Conservation (phyloP, 2,797 vertebrate genomes). For the Pogonophryne albipinna region DNA sequence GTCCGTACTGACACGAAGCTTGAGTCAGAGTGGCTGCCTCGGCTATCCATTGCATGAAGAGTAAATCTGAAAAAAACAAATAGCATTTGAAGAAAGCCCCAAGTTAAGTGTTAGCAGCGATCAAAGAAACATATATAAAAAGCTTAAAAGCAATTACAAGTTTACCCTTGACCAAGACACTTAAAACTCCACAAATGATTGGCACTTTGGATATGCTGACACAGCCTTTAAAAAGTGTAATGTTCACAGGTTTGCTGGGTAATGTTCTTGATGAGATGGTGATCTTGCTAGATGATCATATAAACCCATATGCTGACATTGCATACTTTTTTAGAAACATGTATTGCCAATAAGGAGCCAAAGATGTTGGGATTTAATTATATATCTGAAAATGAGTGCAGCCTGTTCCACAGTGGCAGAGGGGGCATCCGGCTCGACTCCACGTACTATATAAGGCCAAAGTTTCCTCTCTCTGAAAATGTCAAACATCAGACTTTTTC, state of each 20-base stretch:
- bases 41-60: slow-evolving; percentile 93
- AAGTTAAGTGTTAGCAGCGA: not conserved
- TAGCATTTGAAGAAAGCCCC: not conserved
- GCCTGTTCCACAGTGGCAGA: slow-evolving; percentile 25
- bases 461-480: slow-evolving; percentile 64
- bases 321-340: slow-evolving; percentile 16
- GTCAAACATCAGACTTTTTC: slow-evolving; percentile 60
- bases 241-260: not conserved
- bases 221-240: not conserved
- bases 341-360: slow-evolving; percentile 5
- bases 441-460: slow-evolving; percentile 52
- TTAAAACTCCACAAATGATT: not conserved
- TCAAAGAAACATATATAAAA: not conserved
- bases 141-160: not conserved
- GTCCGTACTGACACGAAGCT: slow-evolving; percentile 94
- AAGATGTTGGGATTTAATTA: slow-evolving; percentile 42
- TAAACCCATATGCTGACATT: slow-evolving; percentile 7
- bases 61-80: slow-evolving; percentile 87
- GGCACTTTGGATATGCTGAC: not conserved
- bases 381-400: slow-evolving; percentile 47
- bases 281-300: slow-evolving; percentile 12
- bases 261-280: not conserved
- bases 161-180: not conserved
- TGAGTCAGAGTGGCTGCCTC: slow-evolving; percentile 92
- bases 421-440: slow-evolving; percentile 36